These are phyloP conservation scores for Puffinus mauretanicus DNA, from an alignment of 2,113 vertebrate genomes.

Conservation along the genomic window DNA sequence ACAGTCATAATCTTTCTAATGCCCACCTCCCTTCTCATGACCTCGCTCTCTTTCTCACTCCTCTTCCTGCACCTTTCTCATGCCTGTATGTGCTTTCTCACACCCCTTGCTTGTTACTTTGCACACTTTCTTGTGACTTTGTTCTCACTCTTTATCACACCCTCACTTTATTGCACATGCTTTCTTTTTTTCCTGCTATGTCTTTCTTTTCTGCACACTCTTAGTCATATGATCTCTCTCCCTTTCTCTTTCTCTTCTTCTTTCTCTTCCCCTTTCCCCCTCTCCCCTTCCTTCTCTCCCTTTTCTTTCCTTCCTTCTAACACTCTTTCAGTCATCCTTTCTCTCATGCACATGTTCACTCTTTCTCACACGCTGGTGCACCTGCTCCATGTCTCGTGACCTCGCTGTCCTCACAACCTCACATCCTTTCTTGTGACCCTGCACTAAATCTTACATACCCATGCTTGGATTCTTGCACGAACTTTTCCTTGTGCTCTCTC, in stretches of 20 bases:
- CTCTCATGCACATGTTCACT: not conserved
- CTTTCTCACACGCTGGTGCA: not conserved
- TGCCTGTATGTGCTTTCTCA: not conserved
- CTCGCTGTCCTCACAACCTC: not conserved
- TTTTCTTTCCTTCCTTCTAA: not conserved
- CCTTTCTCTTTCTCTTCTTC: not conserved
- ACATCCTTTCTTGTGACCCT: not conserved
- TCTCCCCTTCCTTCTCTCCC: not conserved
- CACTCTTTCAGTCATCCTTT: not conserved
- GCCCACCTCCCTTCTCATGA: not conserved
- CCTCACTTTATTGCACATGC: not conserved
- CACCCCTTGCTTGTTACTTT: not conserved
- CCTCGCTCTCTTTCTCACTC: not conserved
- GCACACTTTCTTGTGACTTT: not conserved
- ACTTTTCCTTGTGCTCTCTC: not conserved
- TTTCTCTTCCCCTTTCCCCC: not conserved
- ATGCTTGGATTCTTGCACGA: not conserved
- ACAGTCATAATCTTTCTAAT: not conserved
- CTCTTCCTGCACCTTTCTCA: not conserved
- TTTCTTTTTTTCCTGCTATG: not conserved
- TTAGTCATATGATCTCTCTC: not conserved
- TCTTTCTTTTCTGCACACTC: not conserved
- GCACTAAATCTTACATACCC: not conserved
- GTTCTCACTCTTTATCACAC: not conserved
- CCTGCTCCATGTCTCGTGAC: not conserved